phyloP scores from a whole-genome alignment of 2,797 vertebrate genomes.

The Decapterus maruadsi region DNA sequence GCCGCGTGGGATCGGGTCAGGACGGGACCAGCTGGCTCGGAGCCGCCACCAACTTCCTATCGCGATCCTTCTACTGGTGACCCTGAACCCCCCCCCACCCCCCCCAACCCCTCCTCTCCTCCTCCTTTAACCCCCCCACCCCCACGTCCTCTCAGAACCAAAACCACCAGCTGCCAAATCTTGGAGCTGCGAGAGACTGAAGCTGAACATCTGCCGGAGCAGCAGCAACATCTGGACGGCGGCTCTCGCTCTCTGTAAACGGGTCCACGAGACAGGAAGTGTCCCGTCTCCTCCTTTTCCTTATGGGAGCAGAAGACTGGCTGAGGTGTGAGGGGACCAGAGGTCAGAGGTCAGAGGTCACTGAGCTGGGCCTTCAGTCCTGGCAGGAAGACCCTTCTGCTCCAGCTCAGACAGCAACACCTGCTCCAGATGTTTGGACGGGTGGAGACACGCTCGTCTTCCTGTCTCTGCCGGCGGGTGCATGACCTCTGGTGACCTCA shows the following conservation, averaged over 20 bases:
- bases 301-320: slow-evolving; percentile 20
- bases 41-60: slow-evolving; percentile 94
- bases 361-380: slow-evolving; percentile 30
- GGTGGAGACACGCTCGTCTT: too few species aligned
- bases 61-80: slow-evolving; percentile 97
- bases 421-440: too few species aligned
- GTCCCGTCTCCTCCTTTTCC: slow-evolving; percentile 11
- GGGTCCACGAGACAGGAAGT: slow-evolving; percentile 26
- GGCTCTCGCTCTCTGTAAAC: background rate
- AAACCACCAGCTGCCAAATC: slow-evolving; percentile 70
- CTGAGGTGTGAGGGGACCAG: slow-evolving; percentile 4
- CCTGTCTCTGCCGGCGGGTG: too few species aligned
- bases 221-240: background rate
- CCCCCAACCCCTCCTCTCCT: slow-evolving; percentile 53
- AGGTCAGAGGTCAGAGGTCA: background rate
- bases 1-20: slow-evolving; percentile 58
- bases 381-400: too few species aligned
- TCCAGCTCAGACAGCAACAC: too few species aligned
- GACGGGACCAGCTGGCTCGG: slow-evolving; percentile 85
- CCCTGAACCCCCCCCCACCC: slow-evolving; percentile 2
- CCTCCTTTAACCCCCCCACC: background rate
- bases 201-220: background rate
- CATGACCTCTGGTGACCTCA: background rate
- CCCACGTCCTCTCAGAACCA: slow-evolving; percentile 71
- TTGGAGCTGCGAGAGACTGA: background rate